These are phyloP conservation scores for Porites australiensis DNA, from an alignment of 64 coral and sea anemone species.

Conservation along the genomic window DNA sequence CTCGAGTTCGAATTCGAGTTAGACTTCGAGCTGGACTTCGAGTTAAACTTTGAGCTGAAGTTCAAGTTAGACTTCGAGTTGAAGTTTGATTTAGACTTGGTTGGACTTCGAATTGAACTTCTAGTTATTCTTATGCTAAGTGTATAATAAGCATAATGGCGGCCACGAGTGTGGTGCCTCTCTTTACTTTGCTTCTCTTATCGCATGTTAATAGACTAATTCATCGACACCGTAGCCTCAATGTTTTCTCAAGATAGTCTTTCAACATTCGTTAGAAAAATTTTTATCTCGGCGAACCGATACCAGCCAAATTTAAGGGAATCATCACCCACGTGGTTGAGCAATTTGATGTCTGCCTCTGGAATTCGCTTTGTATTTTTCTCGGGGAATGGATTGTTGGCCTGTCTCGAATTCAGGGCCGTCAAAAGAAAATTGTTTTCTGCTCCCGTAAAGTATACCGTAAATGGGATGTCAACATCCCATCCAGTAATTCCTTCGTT, in stretches of 20 bases:
- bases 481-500: conserved; percentile 11
- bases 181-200: conserved; percentile 7
- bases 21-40: too few species aligned
- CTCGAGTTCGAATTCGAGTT: too few species aligned
- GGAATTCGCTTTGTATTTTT: not conserved
- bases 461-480: not conserved
- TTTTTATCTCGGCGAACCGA: not conserved
- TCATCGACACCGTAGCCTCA: not conserved
- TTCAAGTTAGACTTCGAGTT: too few species aligned
- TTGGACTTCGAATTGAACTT: too few species aligned
- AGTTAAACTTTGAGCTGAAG: too few species aligned
- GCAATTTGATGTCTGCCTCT: not conserved
- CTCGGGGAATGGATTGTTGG: not conserved
- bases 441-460: conserved; percentile 10
- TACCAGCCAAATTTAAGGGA: not conserved
- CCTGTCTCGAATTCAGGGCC: not conserved
- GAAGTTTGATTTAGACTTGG: too few species aligned
- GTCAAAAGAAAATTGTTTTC: conserved; percentile 1
- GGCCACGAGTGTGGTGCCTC: not conserved
- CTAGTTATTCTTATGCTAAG: too few species aligned
- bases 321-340: not conserved
- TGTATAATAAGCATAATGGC: too few species aligned
- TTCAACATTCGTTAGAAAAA: not conserved
- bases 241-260: not conserved
- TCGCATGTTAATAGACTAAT: not conserved